Evolutionary conservation across 2,797 vertebrate genomes (phyloP).

Genomic region (Pangasius sanitwongsei): DNA sequence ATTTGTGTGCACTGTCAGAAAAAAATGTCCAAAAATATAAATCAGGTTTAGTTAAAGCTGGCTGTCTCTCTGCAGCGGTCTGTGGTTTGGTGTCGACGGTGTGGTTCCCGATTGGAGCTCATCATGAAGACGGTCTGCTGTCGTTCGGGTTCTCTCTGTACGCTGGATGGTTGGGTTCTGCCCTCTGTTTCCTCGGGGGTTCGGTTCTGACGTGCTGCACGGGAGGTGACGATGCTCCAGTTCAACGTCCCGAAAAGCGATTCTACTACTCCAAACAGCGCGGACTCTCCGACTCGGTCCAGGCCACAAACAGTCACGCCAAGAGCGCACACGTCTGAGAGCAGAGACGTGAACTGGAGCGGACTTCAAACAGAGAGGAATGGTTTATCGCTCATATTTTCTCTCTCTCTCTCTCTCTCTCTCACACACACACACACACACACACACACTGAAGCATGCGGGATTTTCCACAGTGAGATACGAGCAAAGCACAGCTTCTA

Average conservation of each 20-base stretch:
- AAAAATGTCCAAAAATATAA: not conserved
- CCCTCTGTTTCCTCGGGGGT: conserved; percentile 87
- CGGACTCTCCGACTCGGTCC: conserved; percentile 67
- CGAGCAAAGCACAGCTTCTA: not conserved
- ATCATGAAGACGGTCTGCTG: conserved; percentile 84
- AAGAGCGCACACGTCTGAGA: conserved; percentile 90
- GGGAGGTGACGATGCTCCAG: conserved; percentile 66
- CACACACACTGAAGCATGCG: not conserved
- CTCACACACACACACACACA: conserved; percentile 15
- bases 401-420: not conserved
- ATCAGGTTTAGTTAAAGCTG: not conserved
- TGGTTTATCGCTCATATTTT: not conserved
- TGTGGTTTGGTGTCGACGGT: conserved; percentile 86
- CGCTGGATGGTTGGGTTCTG: conserved; percentile 89
- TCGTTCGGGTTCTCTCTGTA: conserved; percentile 95
- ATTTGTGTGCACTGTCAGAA: not conserved
- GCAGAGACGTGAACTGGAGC: conserved; percentile 22
- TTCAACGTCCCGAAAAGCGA: conserved; percentile 81
- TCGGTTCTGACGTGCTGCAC: conserved; percentile 83
- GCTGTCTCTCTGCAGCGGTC: conserved; percentile 72
- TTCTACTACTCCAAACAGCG: conserved; percentile 90
- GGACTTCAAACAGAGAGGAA: conserved; percentile 26
- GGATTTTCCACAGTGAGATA: not conserved
- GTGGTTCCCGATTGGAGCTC: conserved; percentile 91
- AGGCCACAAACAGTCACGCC: conserved; percentile 80